These are phyloP conservation scores for Drosophila trapezifrons DNA, from an alignment of 1,140 invertebrate species.

Conservation along the genomic window DNA sequence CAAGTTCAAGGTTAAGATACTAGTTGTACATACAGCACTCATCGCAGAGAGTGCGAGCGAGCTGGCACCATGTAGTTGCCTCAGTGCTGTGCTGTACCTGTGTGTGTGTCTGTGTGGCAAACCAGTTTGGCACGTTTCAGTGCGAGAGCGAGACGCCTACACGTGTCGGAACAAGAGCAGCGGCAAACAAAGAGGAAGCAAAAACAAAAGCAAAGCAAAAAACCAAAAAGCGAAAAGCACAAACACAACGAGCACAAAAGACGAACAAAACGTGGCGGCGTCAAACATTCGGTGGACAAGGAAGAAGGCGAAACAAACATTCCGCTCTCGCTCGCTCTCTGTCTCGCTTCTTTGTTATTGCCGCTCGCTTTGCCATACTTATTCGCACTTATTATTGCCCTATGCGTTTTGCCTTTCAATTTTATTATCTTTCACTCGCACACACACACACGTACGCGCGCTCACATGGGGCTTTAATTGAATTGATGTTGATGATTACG, in stretches of 20 bases:
- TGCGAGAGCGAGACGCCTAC: conserved; percentile 63
- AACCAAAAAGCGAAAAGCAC: conserved; percentile 28
- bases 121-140: conserved; percentile 77
- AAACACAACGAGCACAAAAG: conserved; percentile 49
- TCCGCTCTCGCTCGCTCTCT: neutral
- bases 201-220: conserved; percentile 45
- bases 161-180: conserved; percentile 37
- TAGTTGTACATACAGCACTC: conserved; percentile 64
- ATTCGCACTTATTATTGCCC: conserved; percentile 47
- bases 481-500: conserved; percentile 67
- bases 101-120: conserved; percentile 47
- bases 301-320: conserved; percentile 26
- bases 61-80: conserved; percentile 47
- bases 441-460: conserved; percentile 3
- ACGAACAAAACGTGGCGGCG: conserved; percentile 44
- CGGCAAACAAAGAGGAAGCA: conserved; percentile 71
- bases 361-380: conserved; percentile 44
- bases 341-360: conserved; percentile 15
- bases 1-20: conserved; percentile 84
- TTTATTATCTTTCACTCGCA: conserved; percentile 47
- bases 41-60: conserved; percentile 15
- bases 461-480: conserved; percentile 52
- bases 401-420: conserved; percentile 44
- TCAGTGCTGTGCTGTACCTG: conserved; percentile 52
- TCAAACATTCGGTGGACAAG: conserved; percentile 49